Base-by-base conservation (phyloP, 2,113 vertebrate species). In the Gopherus evgoodei region DNA sequence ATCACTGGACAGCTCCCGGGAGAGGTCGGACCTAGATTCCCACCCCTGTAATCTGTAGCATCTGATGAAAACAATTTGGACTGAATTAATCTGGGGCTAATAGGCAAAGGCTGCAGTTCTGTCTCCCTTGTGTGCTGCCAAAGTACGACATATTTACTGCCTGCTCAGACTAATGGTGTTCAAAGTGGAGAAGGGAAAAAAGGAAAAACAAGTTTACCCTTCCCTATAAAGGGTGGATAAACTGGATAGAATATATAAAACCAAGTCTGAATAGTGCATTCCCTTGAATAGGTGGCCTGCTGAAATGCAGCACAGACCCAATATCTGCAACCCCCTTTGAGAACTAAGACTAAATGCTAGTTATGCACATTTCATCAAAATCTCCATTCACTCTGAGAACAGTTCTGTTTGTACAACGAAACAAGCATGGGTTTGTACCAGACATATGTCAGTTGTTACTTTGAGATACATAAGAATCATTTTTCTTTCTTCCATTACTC, bases 31-130 rank as follows among this genome's bases (percentile, higher is more conserved):
- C 95, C 79, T 93, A 87, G 94, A 96, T 96, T 98, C 97, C 97
- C 96, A 97, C 93, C 97, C 97, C 87, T 96, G 89, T 94, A 96
- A 97, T 98, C 97, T 96, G 93, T 92, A 96, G 91, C 96, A 96
- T 97, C 96, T 96, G 97, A 98, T 97, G 97, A 98, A 98, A 98
- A 98, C 97, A 97, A 96, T 90, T 97, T 97, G 96, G 97, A 97
- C 87, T 97, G 94, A 98, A 97, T 97, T 97, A 95, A 98, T 96
- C 86, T 54, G 86, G 90, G 96, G 83, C 97, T 97, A 97, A 97
- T 90, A 97, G 94, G 95, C 93, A 93, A 93, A 95, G 69, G 78
- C 91, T 85, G 69, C 50, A 91, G 90, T 89, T 92, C 52, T 44
- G 92, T 95, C 95, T 93, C 89, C 85, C 47, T 86, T 84, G 25